Conservation (phyloP, 2,888 invertebrate species). For the Agriopis leucophaearia region DNA sequence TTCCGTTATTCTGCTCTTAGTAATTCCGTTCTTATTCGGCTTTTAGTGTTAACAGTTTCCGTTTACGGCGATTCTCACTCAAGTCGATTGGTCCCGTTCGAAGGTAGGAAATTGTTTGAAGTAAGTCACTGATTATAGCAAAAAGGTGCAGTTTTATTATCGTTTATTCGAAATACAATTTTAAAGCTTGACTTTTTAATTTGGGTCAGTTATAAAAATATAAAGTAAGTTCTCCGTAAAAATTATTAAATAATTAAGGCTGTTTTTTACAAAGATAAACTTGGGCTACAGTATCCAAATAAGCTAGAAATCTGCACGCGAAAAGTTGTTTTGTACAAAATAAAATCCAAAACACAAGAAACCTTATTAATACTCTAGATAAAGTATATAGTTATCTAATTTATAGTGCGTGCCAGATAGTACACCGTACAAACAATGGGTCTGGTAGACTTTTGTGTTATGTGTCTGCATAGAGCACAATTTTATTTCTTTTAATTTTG, state of each 20-base stretch:
- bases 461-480: too few species aligned
- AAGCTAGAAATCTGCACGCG: too few species aligned
- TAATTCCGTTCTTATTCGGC: slow-evolving; percentile 55
- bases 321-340: too few species aligned
- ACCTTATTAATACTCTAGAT: too few species aligned
- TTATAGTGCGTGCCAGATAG: too few species aligned
- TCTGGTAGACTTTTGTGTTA: too few species aligned
- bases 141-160: slow-evolving; percentile 68
- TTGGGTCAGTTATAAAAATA: not conserved
- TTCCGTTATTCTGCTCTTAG: slow-evolving; percentile 56
- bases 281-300: too few species aligned
- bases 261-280: not conserved
- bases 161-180: slow-evolving; percentile 62
- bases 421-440: too few species aligned
- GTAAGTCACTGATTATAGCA: slow-evolving; percentile 72
- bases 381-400: too few species aligned
- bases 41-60: slow-evolving; percentile 68
- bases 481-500: too few species aligned
- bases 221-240: not conserved
- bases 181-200: slow-evolving; percentile 64
- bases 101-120: slow-evolving; percentile 75
- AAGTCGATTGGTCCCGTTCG: slow-evolving; percentile 75
- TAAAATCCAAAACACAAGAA: too few species aligned
- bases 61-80: slow-evolving; percentile 77
- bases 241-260: not conserved